A percentile compares a stretch with the other conserved stretches of the same genome.
Evolutionary conservation across 2,797 vertebrate genomes (phyloP).

Genomic region (Phoebastria nigripes): DNA sequence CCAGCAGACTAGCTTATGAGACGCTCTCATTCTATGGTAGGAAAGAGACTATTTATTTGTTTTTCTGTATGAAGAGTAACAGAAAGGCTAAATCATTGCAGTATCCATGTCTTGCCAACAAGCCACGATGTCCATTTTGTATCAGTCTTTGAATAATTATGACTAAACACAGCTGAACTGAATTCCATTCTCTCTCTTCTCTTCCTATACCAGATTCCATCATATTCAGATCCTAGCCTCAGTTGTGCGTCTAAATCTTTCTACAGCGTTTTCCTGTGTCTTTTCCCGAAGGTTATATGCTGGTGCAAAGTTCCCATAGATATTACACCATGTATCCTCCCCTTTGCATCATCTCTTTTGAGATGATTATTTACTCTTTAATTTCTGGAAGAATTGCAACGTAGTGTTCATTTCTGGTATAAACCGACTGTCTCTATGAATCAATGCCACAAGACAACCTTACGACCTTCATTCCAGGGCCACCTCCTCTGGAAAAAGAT

Average conservation of each 20-base stretch:
- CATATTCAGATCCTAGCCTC: not conserved
- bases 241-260: not conserved
- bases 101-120: not conserved
- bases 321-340: not conserved
- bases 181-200: not conserved
- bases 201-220: not conserved
- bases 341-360: not conserved
- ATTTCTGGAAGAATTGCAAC: not conserved
- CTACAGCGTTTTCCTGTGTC: not conserved
- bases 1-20: not conserved
- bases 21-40: not conserved
- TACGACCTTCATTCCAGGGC: not conserved
- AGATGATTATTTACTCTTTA: not conserved
- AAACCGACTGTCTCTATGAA: not conserved
- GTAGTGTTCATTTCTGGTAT: not conserved
- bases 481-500: not conserved
- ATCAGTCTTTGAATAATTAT: not conserved
- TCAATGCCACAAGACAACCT: not conserved
- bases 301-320: not conserved
- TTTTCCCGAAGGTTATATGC: not conserved
- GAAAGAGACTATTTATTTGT: not conserved
- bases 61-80: not conserved
- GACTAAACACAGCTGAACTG: not conserved
- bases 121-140: fast-evolving
- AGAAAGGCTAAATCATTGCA: not conserved